These are phyloP conservation scores for Galeruca laticollis DNA, from an alignment of 2,888 invertebrate genomes.

Conservation along the genomic window DNA sequence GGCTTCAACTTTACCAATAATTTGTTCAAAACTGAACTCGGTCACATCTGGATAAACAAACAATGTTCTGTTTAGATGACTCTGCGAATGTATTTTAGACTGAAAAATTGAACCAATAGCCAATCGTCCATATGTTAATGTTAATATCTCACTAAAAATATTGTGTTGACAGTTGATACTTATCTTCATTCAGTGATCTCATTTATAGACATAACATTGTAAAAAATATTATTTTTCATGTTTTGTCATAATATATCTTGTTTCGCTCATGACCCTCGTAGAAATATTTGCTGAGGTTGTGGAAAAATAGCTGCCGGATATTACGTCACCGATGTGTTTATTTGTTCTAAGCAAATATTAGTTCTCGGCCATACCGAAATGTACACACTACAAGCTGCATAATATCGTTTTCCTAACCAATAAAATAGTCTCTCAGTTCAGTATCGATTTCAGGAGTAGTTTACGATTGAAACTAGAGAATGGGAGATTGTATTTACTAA, in stretches of 20 bases:
- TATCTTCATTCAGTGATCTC: too few relatives aligned
- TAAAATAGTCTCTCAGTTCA: conserved; percentile 60
- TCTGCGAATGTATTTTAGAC: too few relatives aligned
- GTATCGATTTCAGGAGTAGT: conserved; percentile 60
- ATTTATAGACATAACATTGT: too few relatives aligned
- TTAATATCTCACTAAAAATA: too few relatives aligned
- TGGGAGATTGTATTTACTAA: conserved; percentile 35
- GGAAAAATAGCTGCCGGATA: conserved; percentile 61
- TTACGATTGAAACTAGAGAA: conserved; percentile 42
- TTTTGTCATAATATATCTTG: background rate
- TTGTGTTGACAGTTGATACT: too few relatives aligned
- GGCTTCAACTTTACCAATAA: too few relatives aligned
- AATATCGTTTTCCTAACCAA: conserved; percentile 62
- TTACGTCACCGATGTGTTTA: conserved; percentile 62
- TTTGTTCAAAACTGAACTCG: too few relatives aligned
- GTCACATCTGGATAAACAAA: too few relatives aligned
- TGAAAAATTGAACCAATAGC: too few relatives aligned
- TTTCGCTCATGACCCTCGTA: background rate
- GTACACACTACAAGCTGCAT: conserved; percentile 60
- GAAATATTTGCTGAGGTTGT: conserved; percentile 40
- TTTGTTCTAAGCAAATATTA: conserved; percentile 63
- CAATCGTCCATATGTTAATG: too few relatives aligned
- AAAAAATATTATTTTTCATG: background rate
- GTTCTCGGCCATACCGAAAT: conserved; percentile 64
- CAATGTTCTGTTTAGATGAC: too few relatives aligned